Evolutionary conservation across 2,797 vertebrate species (phyloP).

Genomic region (Orientallactaga sibirica): DNA sequence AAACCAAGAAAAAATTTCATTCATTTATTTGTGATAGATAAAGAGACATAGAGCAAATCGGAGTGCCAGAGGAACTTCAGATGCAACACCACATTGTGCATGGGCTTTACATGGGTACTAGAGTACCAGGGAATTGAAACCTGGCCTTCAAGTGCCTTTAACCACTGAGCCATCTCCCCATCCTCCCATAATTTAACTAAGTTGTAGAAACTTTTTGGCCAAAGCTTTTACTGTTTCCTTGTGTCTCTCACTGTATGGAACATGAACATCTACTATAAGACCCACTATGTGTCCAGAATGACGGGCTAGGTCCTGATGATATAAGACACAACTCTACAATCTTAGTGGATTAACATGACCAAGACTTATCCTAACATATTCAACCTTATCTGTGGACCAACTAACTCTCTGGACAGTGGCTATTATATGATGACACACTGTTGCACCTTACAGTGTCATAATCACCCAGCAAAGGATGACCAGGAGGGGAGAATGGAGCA

Average conservation of each 20-base stretch:
- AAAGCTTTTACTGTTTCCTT: neutral
- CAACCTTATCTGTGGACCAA: neutral
- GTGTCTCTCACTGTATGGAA: neutral
- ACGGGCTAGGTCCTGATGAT: neutral
- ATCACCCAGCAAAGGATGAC: neutral
- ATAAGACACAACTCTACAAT: neutral
- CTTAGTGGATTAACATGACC: neutral
- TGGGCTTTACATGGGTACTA: too few species aligned
- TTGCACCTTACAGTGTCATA: neutral
- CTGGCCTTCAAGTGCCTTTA: too few species aligned
- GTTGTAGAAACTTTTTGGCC: neutral
- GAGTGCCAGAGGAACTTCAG: too few species aligned
- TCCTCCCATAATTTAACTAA: neutral
- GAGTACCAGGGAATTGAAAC: too few species aligned
- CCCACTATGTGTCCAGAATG: neutral
- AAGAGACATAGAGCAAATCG: too few species aligned
- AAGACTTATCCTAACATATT: neutral
- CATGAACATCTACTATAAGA: neutral
- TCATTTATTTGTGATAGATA: too few species aligned
- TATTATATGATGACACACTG: neutral
- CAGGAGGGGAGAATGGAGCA: neutral
- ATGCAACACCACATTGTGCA: too few species aligned
- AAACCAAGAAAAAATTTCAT: too few species aligned
- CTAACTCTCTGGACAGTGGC: neutral
- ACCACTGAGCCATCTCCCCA: too few species aligned